These are phyloP conservation scores for Phlogophora meticulosa DNA, from an alignment of 2,888 invertebrate species.

Conservation along the genomic window DNA sequence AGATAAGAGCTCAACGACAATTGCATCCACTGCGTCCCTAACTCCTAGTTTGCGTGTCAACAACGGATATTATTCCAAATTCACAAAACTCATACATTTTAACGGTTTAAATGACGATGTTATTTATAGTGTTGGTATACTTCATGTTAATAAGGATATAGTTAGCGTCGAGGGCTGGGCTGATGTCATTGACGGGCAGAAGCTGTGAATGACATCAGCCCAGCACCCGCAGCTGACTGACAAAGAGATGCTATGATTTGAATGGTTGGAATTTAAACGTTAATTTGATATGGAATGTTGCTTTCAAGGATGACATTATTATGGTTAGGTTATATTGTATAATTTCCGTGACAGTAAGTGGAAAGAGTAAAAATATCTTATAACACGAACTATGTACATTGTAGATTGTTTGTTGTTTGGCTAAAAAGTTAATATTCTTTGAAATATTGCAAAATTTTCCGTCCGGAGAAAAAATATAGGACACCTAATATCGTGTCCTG, in stretches of 20 bases:
- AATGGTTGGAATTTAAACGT: conserved; percentile 18
- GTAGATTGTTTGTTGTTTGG: too few species aligned
- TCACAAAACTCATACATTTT: background rate
- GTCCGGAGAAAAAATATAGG: too few species aligned
- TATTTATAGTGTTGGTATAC: conserved; percentile 36
- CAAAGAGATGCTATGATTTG: conserved; percentile 26
- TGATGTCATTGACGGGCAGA: conserved; percentile 47
- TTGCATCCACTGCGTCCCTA: too few species aligned
- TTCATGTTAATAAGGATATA: conserved; percentile 56
- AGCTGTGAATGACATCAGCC: too few species aligned
- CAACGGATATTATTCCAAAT: background rate
- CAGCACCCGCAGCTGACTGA: conserved; percentile 9
- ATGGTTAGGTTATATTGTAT: background rate
- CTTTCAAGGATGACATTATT: conserved; percentile 1
- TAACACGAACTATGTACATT: too few species aligned
- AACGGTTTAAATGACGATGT: conserved; percentile 19
- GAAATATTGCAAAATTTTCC: too few species aligned
- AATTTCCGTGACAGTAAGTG: background rate
- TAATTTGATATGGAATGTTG: conserved; percentile 20
- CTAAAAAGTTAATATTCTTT: too few species aligned
- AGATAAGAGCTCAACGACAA: too few species aligned
- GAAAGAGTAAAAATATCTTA: too few species aligned
- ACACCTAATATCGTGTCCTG: too few species aligned
- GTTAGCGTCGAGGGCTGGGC: conserved; percentile 26
- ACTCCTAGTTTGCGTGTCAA: conserved; percentile 3